Percentiles rank a stretch among this genome's conserved stretches.
Conservation (phyloP, 2,888 invertebrate species). For the Chrysolina americana region DNA sequence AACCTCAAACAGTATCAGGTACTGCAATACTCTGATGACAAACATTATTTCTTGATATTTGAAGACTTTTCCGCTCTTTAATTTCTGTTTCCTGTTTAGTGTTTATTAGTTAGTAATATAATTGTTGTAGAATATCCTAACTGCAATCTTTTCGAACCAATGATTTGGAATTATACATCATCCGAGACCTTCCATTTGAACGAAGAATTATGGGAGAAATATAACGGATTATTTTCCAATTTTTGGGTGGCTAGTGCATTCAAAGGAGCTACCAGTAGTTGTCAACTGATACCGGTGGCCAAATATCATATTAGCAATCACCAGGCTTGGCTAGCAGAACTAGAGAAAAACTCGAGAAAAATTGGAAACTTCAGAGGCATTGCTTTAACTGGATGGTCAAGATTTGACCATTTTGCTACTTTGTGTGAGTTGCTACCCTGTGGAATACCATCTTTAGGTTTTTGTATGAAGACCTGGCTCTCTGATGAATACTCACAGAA, state of each 20-base stretch:
- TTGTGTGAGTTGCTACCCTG: slow-evolving; percentile 79
- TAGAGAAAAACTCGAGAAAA: slow-evolving; percentile 70
- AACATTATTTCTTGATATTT: no score
- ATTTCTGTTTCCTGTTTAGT: neutral
- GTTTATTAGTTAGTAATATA: neutral
- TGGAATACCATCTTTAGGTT: slow-evolving; percentile 75
- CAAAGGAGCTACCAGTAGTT: slow-evolving; percentile 88
- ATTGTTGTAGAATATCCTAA: slow-evolving; percentile 73
- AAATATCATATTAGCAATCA: slow-evolving; percentile 84
- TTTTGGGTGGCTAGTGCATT: slow-evolving; percentile 88
- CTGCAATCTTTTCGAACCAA: slow-evolving; percentile 76
- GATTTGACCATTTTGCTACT: slow-evolving; percentile 83
- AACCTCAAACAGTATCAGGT: no score
- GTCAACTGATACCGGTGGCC: slow-evolving; percentile 78
- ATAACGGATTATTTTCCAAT: slow-evolving; percentile 77
- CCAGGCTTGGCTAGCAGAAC: slow-evolving; percentile 78
- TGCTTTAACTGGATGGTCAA: slow-evolving; percentile 76
- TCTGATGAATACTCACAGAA: slow-evolving; percentile 69
- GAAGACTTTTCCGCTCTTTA: no score
- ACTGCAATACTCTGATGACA: no score
- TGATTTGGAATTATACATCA: slow-evolving; percentile 79
- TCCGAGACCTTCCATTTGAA: slow-evolving; percentile 72
- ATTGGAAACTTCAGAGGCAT: slow-evolving; percentile 76
- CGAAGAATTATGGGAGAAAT: slow-evolving; percentile 76
- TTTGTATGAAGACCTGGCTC: slow-evolving; percentile 75